Evolutionary conservation across 2,888 invertebrate genomes (phyloP), one percentile per base, ranked within the genome.

Genomic region (Tachystola acroxantha): DNA sequence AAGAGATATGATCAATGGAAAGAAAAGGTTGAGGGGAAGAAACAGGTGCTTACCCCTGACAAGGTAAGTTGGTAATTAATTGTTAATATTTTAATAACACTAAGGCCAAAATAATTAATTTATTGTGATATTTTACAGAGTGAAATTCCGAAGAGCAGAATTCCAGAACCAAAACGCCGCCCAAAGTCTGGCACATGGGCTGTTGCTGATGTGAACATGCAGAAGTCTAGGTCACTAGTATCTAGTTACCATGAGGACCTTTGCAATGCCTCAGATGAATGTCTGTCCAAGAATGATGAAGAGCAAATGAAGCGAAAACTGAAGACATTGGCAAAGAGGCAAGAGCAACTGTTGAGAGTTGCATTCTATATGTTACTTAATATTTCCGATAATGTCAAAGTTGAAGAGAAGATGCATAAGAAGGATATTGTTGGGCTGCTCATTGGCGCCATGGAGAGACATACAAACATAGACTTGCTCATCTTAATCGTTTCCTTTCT

Each of bases 351-450:
- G 12, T 81, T 98, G 20, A 88, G 96, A 72, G 97, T 97, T 30
- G 95, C 96, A 2, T 96, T 96, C 72, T 97, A 97, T 75, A 89
- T 99, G 66, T 86, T 99, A 36, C 85, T 98, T 33, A 99, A 99
- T 73, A 94, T 99, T 74, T 95, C 98, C 2, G 97, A 98, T 76
- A 98, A 98, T 86, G 91, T 95, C 6, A 94, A 94, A 70, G 94
- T 98, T 2, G 99, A 99, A 78, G 94, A 96, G 77, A 99, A 99
- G 88, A 99, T 99, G 96, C 92, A 96, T 16, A 95, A 96, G 59
- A 95, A 97, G 73, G 96, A 95, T 61, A 92, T 98, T 47, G 94
- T 97, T 2, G 93, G 93, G 25, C 91, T 97, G 80, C 88, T 98
- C 25, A 91, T 96, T 31, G 95, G 94, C 61, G 93, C 95, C 7